A percentile compares a stretch with the other conserved stretches of the same genome.
Conservation (phyloP, 2,797 vertebrate genomes). For the Catharus ustulatus region DNA sequence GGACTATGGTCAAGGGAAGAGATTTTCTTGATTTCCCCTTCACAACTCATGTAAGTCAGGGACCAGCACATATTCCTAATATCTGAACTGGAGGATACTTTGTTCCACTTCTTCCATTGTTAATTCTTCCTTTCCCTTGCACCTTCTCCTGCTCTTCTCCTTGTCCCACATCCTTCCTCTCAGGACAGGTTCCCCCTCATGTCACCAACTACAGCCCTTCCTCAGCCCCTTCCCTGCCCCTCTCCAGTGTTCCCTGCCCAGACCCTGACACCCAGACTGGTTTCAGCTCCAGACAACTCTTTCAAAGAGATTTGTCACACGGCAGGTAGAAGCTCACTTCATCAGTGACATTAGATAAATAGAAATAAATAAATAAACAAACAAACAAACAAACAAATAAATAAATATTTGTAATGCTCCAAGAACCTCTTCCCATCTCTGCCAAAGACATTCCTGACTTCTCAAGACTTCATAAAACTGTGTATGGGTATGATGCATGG, state of each 20-base stretch:
- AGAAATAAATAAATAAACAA: too few relatives aligned
- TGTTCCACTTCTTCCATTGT: not conserved
- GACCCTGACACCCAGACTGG: not conserved
- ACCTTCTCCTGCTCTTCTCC: not conserved
- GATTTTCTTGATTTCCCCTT: not conserved
- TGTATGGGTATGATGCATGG: too few relatives aligned
- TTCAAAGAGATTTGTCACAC: not conserved
- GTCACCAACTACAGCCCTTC: not conserved
- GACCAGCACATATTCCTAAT: not conserved
- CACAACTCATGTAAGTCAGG: not conserved
- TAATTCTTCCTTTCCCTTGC: not conserved
- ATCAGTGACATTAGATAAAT: too few relatives aligned
- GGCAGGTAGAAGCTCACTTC: not conserved
- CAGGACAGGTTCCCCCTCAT: not conserved
- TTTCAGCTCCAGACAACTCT: not conserved
- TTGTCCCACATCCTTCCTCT: accelerated
- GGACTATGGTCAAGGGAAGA: not conserved
- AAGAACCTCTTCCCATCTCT: not conserved
- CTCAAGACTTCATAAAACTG: not conserved
- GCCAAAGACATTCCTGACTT: not conserved
- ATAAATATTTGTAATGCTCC: not conserved
- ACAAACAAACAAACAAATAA: too few relatives aligned
- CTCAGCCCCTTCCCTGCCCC: not conserved
- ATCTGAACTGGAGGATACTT: not conserved
- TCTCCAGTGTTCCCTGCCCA: not conserved